Base-by-base conservation (phyloP, 1,140 invertebrate species). In the Achroia grisella region DNA sequence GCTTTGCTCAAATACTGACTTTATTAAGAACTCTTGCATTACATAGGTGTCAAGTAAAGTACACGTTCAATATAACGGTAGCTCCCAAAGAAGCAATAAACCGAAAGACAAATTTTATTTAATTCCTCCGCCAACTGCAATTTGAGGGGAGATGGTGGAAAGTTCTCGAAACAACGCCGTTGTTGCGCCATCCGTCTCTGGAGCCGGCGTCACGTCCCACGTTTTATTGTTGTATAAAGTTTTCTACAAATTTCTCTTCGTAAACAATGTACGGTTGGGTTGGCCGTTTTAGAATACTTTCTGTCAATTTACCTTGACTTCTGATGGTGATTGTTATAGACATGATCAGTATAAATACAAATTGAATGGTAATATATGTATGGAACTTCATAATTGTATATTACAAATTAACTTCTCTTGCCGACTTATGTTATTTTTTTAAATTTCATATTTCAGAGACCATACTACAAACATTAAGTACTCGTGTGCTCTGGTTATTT, bases 161-260 rank as follows among this genome's bases (percentile, higher is more conserved):
- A 62, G 49, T 62, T 56, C 34, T 44, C 11, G 47, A 47, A 50
- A 58, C 48, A 48, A 33, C 56, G 41, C 40, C 51, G 30, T 39
- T 31, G 48, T n/a, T 8, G 32, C 42, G 45, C 48, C 41, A 51
- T 60, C 48, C 49, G 46, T 55, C 46, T 60, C 39, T 32, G 39
- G 36, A 14, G 23, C 35, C 35, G 40, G 23, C 48, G 40, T 55
- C 62, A 61, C 57, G 55, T 61, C 30, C 37, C 31, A 29, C 34
- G 17, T 61, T 64, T 64, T 61, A 64, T 55, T 64, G 49, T 53
- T 49, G 34, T 39, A 36, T 28, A 44, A 43, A 56, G 23, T 47
- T 57, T 52, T 53, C 15, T 39, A 44, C 41, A 44, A 48, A 48
- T 44, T 54, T 44, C 37, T 54, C 45, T 41, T 44, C n/a, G 50